Evolutionary conservation across 2,888 invertebrate species (phyloP), one percentile per base, ranked within the genome.

Genomic region (Coenonympha arcania): DNA sequence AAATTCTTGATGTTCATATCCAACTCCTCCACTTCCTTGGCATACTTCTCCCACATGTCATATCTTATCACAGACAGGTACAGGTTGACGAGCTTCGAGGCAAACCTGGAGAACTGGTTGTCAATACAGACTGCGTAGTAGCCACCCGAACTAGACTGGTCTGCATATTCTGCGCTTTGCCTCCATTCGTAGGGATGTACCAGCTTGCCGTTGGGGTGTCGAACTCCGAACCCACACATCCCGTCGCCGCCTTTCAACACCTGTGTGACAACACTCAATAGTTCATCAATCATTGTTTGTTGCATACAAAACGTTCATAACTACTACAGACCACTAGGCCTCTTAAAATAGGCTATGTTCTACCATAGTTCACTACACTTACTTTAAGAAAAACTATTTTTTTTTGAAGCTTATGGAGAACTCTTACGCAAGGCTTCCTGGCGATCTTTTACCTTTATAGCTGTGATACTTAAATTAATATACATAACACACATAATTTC

Each of bases 181-280:
- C 92, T 90, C 96, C 96, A 96, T 66, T 94, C 93, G 69, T 96
- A 96, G 0, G 96, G 96, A 67, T 94, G 92, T 4, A 96, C 95
- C 59, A 95, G 90, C 69, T 92, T 88, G 0, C 95, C 95, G 47
- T 90, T 89, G 0, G 96, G 96, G 78, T 95, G 92, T 53, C 95
- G 89, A 0, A 97, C 94, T 0, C 95, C 95, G 71, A 96, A 95
- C 1, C 96, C 96, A 52, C 96, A 95, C 91, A 95, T 95, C 6
- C 95, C 95, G 83, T 97, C 96, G 15, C 96, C 96, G 4, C 97
- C 97, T 72, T 95, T 89, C 59, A 97, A 87, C 16, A 96, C 96
- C 95, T 96, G n/a, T n/a, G n/a, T n/a, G n/a, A n/a, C n/a, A n/a
- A n/a, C n/a, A n/a, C n/a, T n/a, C n/a, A n/a, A n/a, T n/a, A n/a